phyloP scores from a whole-genome alignment of 53 echinoderm and acorn worm species.

The Paelopatides confundens region DNA sequence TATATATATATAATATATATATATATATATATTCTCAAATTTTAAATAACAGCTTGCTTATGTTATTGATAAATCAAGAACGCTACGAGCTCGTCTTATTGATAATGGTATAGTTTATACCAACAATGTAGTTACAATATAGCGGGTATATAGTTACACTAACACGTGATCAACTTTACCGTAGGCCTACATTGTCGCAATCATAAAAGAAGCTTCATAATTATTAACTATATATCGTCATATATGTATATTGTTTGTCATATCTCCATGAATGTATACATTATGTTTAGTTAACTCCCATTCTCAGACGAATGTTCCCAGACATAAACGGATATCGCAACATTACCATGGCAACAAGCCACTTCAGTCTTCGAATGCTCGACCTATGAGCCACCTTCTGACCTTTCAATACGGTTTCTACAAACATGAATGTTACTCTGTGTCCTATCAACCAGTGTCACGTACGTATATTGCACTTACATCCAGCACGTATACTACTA shows the following conservation, averaged over 20 bases:
- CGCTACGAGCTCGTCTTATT: too few species aligned
- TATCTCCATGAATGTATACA: neutral
- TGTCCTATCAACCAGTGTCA: neutral
- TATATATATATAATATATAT: too few species aligned
- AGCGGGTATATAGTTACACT: too few species aligned
- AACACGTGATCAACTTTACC: too few species aligned
- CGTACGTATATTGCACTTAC: neutral
- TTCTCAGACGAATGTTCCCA: slow-evolving; percentile 27
- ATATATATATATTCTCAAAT: too few species aligned
- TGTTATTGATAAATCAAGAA: too few species aligned
- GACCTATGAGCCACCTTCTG: slow-evolving; percentile 31
- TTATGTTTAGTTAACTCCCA: slow-evolving; percentile 20
- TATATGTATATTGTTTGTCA: slow-evolving; percentile 3
- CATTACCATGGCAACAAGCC: slow-evolving; percentile 43
- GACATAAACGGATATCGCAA: slow-evolving; percentile 41
- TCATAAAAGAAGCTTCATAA: too few species aligned
- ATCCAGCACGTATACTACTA: slow-evolving; percentile 1
- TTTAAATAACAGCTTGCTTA: too few species aligned
- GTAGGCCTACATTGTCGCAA: too few species aligned
- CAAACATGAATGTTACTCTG: slow-evolving; percentile 44
- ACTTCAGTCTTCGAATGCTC: slow-evolving; percentile 27
- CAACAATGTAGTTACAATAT: too few species aligned
- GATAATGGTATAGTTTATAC: too few species aligned
- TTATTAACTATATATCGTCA: neutral
- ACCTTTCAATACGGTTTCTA: slow-evolving; percentile 8